Percentiles rank a stretch among this genome's conserved stretches.
These are phyloP conservation scores for Aleadryas rufinucha DNA, from an alignment of 2,113 vertebrate genomes.

Conservation along the genomic window DNA sequence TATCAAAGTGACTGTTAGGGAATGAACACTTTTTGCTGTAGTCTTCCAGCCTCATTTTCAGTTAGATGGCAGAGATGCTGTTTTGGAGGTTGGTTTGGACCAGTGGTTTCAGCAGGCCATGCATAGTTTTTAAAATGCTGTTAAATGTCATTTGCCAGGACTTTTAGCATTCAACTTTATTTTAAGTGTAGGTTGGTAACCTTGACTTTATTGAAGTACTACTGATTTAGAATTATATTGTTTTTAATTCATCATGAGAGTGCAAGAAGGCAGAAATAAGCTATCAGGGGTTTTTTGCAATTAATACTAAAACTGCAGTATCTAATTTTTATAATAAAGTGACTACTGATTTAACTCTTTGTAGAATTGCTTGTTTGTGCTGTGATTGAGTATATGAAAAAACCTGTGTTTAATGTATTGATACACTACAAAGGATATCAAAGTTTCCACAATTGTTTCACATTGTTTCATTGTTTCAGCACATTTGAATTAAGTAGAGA, in stretches of 20 bases:
- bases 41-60: neutral
- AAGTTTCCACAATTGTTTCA: neutral
- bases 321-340: constrained; percentile 36
- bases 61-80: neutral
- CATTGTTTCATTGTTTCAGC: neutral
- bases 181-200: neutral
- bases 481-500: neutral
- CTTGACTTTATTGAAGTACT: neutral
- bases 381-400: neutral
- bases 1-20: neutral
- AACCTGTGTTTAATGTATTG: neutral
- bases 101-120: neutral
- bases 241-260: neutral
- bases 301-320: neutral
- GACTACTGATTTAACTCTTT: neutral
- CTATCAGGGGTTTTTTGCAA: neutral
- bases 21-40: neutral
- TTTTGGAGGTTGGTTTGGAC: neutral
- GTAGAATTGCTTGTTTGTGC: neutral
- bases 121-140: neutral
- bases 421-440: neutral
- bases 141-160: neutral
- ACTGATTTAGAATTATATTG: neutral
- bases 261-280: neutral
- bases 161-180: neutral